Base-by-base conservation (phyloP, 2,113 vertebrate genomes). In the Gambusia holbrooki region DNA sequence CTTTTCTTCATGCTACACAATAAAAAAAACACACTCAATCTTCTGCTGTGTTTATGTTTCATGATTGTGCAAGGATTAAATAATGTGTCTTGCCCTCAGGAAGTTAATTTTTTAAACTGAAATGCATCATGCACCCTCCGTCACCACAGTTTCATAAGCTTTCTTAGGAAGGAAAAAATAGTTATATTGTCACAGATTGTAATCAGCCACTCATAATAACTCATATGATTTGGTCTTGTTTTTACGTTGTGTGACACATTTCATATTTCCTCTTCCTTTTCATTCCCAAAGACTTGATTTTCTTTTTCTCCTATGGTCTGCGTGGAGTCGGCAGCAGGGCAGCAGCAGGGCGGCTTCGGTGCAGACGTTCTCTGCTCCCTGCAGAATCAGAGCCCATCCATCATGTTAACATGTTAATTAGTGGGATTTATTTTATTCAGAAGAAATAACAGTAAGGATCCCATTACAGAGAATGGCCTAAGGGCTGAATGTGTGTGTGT, bases 321-420 rank as follows among this genome's bases (percentile, higher is more conserved):
- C 64, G 84, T 79, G 84, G 73, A 79, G 80, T 80, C 82, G 79
- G 78, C 88, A 81, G 84, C 83, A 32, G 85, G 71, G 71, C 82
- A 77, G 78, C 88, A 81, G 84, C 83, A 32, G 85, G 71, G 71
- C 89, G 85, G 90, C 87, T 73, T 79, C 5, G 85, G 89, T 72
- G 80, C 88, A 91, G 92, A 92, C 84, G 69, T 86, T 88, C 84
- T 28, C 86, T 71, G 79, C 89, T 96, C 95, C 96, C 95, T 94
- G 94, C 89, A 91, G 91, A 96, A 95, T 95, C 95, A 92, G 94
- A 85, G 87, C 91, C 94, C 95, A 96, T 97, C 96, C 95, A 96
- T 97, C 96, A 97, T 95, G 94, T 96, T 97, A 97, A 96, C 96
- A 96, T 96, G 96, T 96, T 97, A 98, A 98, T 95, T 97, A 97